A percentile compares a stretch with the other conserved stretches of the same genome.
phyloP scores from a whole-genome alignment of 1,140 invertebrate species.

The Drosophila suzukii region DNA sequence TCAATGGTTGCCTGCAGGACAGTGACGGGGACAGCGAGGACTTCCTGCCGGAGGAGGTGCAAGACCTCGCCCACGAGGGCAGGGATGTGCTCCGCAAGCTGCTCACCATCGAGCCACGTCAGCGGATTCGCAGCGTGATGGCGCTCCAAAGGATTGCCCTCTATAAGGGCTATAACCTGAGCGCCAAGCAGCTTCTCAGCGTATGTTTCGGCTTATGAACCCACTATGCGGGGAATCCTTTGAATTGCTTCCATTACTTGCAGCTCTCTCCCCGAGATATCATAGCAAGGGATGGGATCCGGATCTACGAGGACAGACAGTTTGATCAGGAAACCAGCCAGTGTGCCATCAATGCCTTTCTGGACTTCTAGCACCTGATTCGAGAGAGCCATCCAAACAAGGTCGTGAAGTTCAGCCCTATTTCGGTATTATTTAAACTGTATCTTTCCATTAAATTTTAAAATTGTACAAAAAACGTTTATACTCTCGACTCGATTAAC shows the following conservation, averaged over 20 bases:
- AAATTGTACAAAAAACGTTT: not conserved
- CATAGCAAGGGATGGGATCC: constrained; percentile 53
- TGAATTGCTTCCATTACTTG: not conserved
- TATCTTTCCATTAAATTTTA: constrained; percentile 3
- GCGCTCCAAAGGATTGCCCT: constrained; percentile 85
- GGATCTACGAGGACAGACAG: constrained; percentile 33
- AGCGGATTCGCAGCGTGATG: constrained; percentile 84
- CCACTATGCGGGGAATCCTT: not conserved
- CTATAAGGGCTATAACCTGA: constrained; percentile 84
- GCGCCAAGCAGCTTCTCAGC: constrained; percentile 52
- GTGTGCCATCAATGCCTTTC: constrained; percentile 58
- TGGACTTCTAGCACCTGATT: constrained; percentile 39
- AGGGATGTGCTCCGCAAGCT: constrained; percentile 85
- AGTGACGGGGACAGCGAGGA: constrained; percentile 21
- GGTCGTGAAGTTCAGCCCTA: constrained; percentile 5
- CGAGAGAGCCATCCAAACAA: not conserved
- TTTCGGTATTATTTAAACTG: constrained; percentile 3
- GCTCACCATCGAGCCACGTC: constrained; percentile 82
- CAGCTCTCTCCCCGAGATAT: constrained; percentile 57
- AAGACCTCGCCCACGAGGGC: constrained; percentile 66
- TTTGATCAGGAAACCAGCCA: constrained; percentile 27
- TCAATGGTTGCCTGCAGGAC: constrained; percentile 53
- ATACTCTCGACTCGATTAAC: constrained; percentile 1
- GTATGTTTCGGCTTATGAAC: constrained; percentile 24
- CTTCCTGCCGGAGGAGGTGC: constrained; percentile 62